Conservation (phyloP, 2,888 invertebrate species). For the Apodemia zela region DNA sequence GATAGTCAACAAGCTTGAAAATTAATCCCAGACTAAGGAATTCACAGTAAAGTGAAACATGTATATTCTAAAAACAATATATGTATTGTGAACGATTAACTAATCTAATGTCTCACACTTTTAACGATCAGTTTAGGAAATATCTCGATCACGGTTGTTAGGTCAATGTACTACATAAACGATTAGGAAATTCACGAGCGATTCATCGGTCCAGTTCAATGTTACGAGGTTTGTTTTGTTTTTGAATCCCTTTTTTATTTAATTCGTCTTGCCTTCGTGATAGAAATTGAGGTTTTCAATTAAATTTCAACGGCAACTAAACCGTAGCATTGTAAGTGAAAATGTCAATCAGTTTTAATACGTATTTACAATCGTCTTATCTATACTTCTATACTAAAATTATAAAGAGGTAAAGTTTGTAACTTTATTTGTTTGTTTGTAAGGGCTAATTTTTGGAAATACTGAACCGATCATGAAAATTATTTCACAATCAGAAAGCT, state of each 20-base stretch:
- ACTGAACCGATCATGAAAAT: too few species aligned
- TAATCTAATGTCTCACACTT: constrained; percentile 19
- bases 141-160: constrained; percentile 22
- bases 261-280: constrained; percentile 15
- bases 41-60: too few species aligned
- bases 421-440: too few species aligned
- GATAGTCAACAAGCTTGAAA: too few species aligned
- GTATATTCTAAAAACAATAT: too few species aligned
- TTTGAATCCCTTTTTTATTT: constrained; percentile 19
- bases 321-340: constrained; percentile 10
- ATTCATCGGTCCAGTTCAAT: constrained; percentile 25
- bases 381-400: too few species aligned
- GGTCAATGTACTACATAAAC: constrained; percentile 23
- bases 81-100: too few species aligned
- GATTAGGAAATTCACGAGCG: constrained; percentile 23
- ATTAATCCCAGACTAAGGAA: too few species aligned
- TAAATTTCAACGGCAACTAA: constrained; percentile 8
- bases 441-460: too few species aligned
- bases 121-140: constrained; percentile 20
- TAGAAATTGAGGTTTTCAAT: constrained; percentile 9
- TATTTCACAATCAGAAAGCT: too few species aligned
- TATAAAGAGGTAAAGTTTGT: too few species aligned
- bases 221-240: constrained; percentile 21
- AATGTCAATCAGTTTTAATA: constrained; percentile 1
- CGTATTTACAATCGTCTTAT: neutral